A percentile compares a stretch with the other conserved stretches of the same genome.
phyloP scores from a whole-genome alignment of 92 coral and sea anemone genomes.

The Phenganax stokvisi region DNA sequence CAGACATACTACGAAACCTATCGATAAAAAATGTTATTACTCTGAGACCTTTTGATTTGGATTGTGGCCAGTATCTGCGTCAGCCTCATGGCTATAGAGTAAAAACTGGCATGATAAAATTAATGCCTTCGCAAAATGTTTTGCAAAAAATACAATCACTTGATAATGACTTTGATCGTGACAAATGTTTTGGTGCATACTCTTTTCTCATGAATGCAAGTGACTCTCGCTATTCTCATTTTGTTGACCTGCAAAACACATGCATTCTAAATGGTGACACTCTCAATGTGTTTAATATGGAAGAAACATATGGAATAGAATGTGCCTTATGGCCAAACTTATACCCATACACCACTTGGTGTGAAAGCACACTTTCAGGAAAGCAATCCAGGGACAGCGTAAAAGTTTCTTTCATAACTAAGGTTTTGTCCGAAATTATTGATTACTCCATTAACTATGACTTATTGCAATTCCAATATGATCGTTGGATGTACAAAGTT shows the following conservation, averaged over 20 bases:
- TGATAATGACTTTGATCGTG: no score
- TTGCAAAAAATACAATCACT: no score
- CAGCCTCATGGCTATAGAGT: no score
- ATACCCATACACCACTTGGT: conserved; percentile 39
- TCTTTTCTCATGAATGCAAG: not conserved
- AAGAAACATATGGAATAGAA: conserved; percentile 35
- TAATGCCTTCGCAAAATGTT: no score
- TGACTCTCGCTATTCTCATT: not conserved
- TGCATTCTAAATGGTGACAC: not conserved
- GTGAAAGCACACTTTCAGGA: conserved; percentile 34
- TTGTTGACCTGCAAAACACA: not conserved
- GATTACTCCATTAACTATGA: conserved; percentile 41
- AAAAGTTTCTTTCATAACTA: conserved; percentile 27
- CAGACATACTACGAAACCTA: no score
- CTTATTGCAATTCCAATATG: conserved; percentile 32
- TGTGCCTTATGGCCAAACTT: conserved; percentile 48
- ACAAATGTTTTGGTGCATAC: no score
- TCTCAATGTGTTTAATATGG: conserved; percentile 16
- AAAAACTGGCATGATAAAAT: no score
- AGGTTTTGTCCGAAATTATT: conserved; percentile 4
- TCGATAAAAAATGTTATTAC: no score
- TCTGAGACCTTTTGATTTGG: no score
- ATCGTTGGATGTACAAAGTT: conserved; percentile 41
- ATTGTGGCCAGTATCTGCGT: no score
- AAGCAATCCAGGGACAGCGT: not conserved